Evolutionary conservation across 2,888 invertebrate species (phyloP), one percentile per base, ranked within the genome.

Genomic region (Ormyrus rosae): DNA sequence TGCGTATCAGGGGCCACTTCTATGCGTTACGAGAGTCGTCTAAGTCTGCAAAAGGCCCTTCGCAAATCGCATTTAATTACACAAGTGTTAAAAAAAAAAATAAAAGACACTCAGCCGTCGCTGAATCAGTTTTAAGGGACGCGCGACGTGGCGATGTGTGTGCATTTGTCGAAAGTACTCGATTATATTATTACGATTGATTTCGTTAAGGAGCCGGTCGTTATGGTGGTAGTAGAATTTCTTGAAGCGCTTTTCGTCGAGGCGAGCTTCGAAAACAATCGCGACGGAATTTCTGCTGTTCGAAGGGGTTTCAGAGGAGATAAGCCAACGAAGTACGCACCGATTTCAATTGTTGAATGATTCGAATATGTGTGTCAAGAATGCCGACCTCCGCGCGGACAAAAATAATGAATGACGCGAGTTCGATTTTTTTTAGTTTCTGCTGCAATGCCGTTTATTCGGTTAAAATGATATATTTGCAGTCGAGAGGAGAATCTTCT

Each of bases 1-100:
- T 81, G 80, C 82, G 81, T 83, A 82, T 81, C 81, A 83, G 84
- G 81, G 79, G 78, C 76, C 79, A 81, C 78, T 76, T 81, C 34
- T 64, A 71, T 58, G 68, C 67, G 68, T 63, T 70, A 56, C 55
- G 55, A 74, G 55, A 77, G 70, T 71, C 61, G 60, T 74, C 64
- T 56, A 78, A 60, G 67, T 63, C 55, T 81, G 70, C 48, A 13
- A 13, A 55, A 70, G 74, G 69, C 65, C 78, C 81, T 75, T 53
- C 19, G 60, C 64, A 69, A 71, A 19, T 60, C 34, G 70, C 79
- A 78, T 78, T 72, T 64, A 82, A 77, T 69, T 34, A 77, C 58
- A 77, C 58, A 63, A 64, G 34, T 19, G 11, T 74, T 73, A 34
- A 53, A 73, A 53, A 53, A 55, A 64, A 65, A 19, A 34, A 73